These are phyloP conservation scores for Rutilus rutilus DNA, from an alignment of 2,113 vertebrate genomes.

Conservation along the genomic window DNA sequence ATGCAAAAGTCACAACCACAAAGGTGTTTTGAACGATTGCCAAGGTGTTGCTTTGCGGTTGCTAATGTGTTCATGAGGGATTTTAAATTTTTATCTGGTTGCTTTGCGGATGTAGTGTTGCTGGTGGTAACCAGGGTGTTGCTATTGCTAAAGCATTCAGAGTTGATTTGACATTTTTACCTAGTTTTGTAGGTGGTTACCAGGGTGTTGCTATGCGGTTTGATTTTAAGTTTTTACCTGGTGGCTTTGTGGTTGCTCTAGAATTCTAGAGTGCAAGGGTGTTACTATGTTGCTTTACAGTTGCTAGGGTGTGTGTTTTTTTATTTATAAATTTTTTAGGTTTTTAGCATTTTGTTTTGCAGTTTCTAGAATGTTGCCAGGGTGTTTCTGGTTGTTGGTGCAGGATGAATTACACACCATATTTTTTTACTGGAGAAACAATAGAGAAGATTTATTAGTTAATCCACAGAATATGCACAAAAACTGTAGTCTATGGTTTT, in stretches of 20 bases:
- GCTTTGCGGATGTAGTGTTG: neutral
- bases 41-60: neutral
- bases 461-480: neutral
- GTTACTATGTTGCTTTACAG: neutral
- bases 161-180: no score
- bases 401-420: neutral
- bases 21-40: neutral
- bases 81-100: neutral
- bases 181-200: no score
- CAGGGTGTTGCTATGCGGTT: no score
- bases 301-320: neutral
- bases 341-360: neutral
- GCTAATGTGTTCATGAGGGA: neutral
- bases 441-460: neutral
- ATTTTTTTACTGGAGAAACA: neutral
- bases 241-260: no score
- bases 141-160: no score
- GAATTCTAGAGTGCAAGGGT: neutral
- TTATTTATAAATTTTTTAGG: neutral
- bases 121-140: no score
- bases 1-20: neutral
- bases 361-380: neutral
- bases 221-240: no score
- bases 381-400: neutral
- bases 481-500: neutral